Conservation (phyloP, 2,113 vertebrate genomes). For the Gavia stellata region DNA sequence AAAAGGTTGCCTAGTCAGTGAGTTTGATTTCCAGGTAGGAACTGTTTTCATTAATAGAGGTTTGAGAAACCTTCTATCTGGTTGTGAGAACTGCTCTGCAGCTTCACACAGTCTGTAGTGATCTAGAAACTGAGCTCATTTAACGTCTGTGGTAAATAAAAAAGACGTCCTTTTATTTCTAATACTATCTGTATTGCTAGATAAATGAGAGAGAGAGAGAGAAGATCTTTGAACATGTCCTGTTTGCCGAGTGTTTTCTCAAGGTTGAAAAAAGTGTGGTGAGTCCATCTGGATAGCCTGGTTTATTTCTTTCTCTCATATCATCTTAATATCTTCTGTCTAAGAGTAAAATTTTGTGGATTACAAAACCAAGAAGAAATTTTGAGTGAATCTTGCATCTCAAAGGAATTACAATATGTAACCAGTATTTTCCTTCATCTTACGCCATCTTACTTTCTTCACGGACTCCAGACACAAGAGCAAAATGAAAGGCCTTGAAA, state of each 20-base stretch:
- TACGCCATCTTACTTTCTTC: constrained; percentile 6
- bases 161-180: background rate
- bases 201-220: background rate
- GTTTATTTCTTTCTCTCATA: background rate
- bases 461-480: background rate
- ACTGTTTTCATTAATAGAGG: background rate
- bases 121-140: background rate
- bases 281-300: background rate
- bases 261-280: background rate
- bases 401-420: background rate
- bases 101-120: background rate
- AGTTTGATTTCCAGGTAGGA: background rate
- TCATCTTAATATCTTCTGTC: background rate
- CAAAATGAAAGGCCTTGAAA: constrained; percentile 19
- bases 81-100: background rate
- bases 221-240: background rate
- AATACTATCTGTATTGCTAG: background rate
- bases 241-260: background rate
- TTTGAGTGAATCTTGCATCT: background rate
- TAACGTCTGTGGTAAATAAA: background rate
- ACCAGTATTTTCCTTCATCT: constrained; percentile 43
- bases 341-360: background rate
- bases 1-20: background rate
- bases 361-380: background rate
- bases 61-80: background rate